Conservation (phyloP, 2,888 invertebrate species). For the Tethea ocularis region DNA sequence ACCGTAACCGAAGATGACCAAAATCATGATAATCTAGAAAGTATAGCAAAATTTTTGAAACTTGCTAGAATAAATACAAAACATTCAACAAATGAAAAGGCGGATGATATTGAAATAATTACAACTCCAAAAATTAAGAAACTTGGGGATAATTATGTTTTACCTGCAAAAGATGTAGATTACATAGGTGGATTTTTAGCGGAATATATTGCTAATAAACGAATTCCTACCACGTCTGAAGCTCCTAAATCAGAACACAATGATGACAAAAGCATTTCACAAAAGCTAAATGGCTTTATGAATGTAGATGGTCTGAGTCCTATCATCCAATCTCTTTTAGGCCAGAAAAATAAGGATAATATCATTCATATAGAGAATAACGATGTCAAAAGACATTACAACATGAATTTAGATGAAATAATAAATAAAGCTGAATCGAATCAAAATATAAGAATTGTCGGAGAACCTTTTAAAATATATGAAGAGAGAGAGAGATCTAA, state of each 20-base stretch:
- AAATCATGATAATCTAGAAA: background rate
- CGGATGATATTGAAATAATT: background rate
- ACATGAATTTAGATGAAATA: background rate
- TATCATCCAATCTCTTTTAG: background rate
- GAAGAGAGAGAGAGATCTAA: background rate
- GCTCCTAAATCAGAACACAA: conserved; percentile 18
- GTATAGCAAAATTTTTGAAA: background rate
- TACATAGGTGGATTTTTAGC: conserved; percentile 40
- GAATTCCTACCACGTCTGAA: conserved; percentile 20
- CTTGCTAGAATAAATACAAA: background rate
- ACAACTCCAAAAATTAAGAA: conserved; percentile 6
- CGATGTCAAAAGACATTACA: background rate
- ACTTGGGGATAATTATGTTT: conserved; percentile 6
- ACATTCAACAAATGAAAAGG: background rate
- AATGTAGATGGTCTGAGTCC: background rate
- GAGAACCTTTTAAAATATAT: background rate
- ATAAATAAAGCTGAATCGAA: background rate
- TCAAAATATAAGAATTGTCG: background rate
- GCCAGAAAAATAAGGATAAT: background rate
- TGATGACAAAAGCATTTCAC: conserved; percentile 22
- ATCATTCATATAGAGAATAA: background rate
- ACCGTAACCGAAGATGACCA: background rate
- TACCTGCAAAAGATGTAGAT: conserved; percentile 33
- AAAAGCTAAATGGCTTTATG: conserved; percentile 27
- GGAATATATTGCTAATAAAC: conserved; percentile 34